Evolutionary conservation across 2,888 invertebrate genomes (phyloP).

Genomic region (Tubulanus polymorphus): DNA sequence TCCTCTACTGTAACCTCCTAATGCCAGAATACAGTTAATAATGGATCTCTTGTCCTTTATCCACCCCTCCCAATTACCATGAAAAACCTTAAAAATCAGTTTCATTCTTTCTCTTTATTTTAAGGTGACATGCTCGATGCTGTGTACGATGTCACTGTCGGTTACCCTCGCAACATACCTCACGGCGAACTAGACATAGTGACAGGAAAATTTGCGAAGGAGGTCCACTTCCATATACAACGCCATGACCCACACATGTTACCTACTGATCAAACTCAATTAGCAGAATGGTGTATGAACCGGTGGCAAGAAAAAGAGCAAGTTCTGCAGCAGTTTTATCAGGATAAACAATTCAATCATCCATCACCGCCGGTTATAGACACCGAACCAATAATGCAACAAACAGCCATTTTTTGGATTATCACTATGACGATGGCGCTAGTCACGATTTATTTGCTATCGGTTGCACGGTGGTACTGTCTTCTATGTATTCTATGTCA

Average conservation of each 20-base stretch:
- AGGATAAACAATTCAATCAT: constrained; percentile 5
- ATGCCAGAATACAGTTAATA: no score
- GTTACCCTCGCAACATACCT: constrained; percentile 71
- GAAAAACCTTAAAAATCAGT: no score
- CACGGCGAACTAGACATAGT: constrained; percentile 72
- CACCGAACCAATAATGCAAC: no score
- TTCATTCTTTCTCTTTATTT: constrained; percentile 13
- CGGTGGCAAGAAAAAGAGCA: constrained; percentile 53
- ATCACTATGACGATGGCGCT: no score
- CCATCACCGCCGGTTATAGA: not conserved
- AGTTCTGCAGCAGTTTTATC: constrained; percentile 33
- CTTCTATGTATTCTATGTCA: no score
- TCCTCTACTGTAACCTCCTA: no score
- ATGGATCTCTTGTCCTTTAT: no score
- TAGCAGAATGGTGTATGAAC: constrained; percentile 45
- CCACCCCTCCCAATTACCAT: no score
- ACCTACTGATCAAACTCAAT: constrained; percentile 24
- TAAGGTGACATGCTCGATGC: constrained; percentile 65
- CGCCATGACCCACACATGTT: constrained; percentile 31
- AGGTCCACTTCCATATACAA: constrained; percentile 73
- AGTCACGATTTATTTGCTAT: not conserved
- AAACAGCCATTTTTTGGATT: no score
- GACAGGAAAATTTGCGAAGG: constrained; percentile 67
- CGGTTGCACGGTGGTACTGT: not conserved
- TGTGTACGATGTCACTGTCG: constrained; percentile 83